phyloP scores from a whole-genome alignment of 2,888 invertebrate genomes.

The Acronicta aceris region DNA sequence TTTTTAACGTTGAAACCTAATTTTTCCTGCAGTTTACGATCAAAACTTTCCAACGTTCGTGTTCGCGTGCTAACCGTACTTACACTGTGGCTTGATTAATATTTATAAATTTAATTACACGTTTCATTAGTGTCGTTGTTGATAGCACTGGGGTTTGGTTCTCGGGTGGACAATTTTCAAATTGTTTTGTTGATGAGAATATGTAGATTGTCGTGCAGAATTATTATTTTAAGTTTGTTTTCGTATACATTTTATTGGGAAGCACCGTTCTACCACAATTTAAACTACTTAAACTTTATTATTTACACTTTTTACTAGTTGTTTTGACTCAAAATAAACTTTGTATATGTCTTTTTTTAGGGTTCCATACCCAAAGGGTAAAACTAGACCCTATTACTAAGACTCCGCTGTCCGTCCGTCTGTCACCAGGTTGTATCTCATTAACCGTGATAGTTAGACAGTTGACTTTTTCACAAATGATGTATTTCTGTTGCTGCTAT shows the following conservation, averaged over 20 bases:
- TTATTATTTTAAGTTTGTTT: not conserved
- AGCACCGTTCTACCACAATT: no score
- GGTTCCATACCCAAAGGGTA: no score
- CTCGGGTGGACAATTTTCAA: conserved; percentile 29
- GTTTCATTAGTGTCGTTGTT: conserved; percentile 60
- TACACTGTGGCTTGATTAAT: conserved; percentile 73
- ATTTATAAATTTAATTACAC: conserved; percentile 82
- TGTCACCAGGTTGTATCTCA: no score
- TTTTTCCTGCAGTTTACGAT: conserved; percentile 48
- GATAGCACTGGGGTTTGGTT: conserved; percentile 42
- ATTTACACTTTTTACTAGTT: no score
- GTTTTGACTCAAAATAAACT: no score
- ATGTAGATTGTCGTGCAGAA: not conserved
- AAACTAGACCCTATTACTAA: no score
- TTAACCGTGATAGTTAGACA: no score
- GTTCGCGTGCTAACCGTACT: conserved; percentile 64
- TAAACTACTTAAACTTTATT: no score
- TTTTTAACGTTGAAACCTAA: conserved; percentile 33
- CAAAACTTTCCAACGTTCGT: conserved; percentile 58
- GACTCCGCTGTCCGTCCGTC: no score
- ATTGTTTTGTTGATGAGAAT: conserved; percentile 13
- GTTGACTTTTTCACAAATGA: no score
- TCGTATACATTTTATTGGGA: not conserved
- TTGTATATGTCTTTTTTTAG: no score
- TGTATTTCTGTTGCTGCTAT: no score